phyloP scores from a whole-genome alignment of 2,113 vertebrate genomes.

The Malurus melanocephalus region DNA sequence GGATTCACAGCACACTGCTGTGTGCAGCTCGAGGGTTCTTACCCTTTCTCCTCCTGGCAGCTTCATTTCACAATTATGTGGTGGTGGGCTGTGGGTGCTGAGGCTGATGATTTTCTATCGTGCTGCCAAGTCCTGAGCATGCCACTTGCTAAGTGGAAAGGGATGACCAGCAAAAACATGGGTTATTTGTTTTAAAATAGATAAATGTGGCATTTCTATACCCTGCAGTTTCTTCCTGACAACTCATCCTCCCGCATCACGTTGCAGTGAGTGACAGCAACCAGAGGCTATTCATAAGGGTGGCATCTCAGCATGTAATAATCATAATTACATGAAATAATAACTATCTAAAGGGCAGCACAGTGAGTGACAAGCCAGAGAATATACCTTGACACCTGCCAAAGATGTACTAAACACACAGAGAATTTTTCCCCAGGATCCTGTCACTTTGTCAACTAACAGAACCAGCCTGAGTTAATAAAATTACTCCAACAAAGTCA shows the following conservation, averaged over 20 bases:
- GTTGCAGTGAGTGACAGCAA: constrained; percentile 71
- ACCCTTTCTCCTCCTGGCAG: neutral
- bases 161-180: neutral
- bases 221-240: constrained; percentile 31
- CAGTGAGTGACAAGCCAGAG: constrained; percentile 72
- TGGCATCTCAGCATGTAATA: constrained; percentile 72
- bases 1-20: neutral
- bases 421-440: constrained; percentile 58
- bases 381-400: constrained; percentile 76
- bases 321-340: constrained; percentile 79
- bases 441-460: constrained; percentile 67
- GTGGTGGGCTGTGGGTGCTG: neutral
- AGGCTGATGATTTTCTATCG: neutral
- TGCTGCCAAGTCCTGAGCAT: neutral
- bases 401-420: constrained; percentile 64
- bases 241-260: constrained; percentile 43
- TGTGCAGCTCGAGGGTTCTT: neutral
- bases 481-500: constrained; percentile 63
- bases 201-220: constrained; percentile 4
- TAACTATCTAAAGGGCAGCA: constrained; percentile 73
- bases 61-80: neutral
- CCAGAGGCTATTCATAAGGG: constrained; percentile 71
- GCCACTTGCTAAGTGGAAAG: neutral
- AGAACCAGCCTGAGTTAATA: constrained; percentile 63
- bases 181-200: neutral